phyloP scores from a whole-genome alignment of 2,888 invertebrate genomes.

The Steromphala cineraria region DNA sequence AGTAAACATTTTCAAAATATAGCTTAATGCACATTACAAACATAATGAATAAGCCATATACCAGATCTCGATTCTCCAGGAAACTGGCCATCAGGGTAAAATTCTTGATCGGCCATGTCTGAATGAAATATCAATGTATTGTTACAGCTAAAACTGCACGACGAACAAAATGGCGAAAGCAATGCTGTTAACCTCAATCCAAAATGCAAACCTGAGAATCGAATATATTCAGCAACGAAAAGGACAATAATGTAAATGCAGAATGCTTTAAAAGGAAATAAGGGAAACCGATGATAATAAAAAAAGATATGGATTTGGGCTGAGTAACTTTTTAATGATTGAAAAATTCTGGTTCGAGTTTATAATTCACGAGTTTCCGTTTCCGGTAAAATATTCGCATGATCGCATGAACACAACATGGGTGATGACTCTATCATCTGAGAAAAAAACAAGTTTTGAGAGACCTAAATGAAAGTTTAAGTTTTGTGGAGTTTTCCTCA shows the following conservation, averaged over 20 bases:
- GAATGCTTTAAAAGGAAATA: too few relatives aligned
- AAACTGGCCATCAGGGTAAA: background rate
- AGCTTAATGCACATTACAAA: background rate
- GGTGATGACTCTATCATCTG: too few relatives aligned
- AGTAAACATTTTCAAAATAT: too few relatives aligned
- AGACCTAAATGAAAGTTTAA: too few relatives aligned
- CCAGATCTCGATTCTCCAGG: conserved; percentile 11
- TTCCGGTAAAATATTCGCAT: too few relatives aligned
- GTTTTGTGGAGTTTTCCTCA: too few relatives aligned
- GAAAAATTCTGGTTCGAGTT: background rate
- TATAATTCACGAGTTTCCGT: background rate
- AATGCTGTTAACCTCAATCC: background rate
- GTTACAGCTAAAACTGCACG: background rate
- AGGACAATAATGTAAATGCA: too few relatives aligned
- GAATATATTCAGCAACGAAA: too few relatives aligned
- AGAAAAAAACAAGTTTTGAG: too few relatives aligned
- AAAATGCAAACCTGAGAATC: background rate
- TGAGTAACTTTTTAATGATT: background rate
- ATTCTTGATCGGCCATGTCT: conserved; percentile 2
- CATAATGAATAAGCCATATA: background rate
- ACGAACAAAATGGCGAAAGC: background rate
- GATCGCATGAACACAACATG: too few relatives aligned
- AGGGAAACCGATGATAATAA: too few relatives aligned
- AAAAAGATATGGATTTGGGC: background rate
- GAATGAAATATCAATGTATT: background rate